Conservation (phyloP, 1,140 invertebrate genomes). For the Leptinotarsa defecta region DNA sequence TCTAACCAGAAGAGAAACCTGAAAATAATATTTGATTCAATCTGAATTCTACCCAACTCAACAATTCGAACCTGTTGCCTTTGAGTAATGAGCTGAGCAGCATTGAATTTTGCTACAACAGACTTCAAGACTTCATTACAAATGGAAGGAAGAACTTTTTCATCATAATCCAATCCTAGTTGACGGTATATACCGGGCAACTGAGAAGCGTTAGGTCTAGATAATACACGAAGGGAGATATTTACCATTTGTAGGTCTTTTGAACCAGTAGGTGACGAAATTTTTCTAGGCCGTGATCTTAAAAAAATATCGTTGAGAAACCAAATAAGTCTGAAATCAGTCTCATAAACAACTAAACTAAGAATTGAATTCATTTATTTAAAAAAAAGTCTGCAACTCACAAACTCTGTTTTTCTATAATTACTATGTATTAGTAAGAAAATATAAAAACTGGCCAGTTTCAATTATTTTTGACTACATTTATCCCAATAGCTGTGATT, state of each 20-base stretch:
- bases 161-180: conserved; percentile 84
- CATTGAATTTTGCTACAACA: conserved; percentile 99
- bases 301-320: conserved; percentile 13
- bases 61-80: conserved; percentile 80
- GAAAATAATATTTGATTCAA: conserved; percentile 15
- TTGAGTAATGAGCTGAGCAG: conserved; percentile 98
- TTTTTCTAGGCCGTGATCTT: conserved; percentile 88
- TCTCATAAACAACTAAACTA: no score
- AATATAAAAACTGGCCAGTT: no score
- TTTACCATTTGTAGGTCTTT: conserved; percentile 99
- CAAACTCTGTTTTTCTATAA: no score
- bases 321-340: no score
- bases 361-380: no score
- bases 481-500: no score
- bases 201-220: conserved; percentile 81
- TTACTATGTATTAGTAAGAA: no score
- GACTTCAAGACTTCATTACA: conserved; percentile 99
- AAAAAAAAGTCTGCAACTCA: no score
- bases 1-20: conserved; percentile 88
- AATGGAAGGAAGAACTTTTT: conserved; percentile 95
- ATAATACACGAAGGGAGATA: conserved; percentile 94
- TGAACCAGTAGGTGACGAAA: conserved; percentile 96
- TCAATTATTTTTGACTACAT: no score
- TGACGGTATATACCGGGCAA: conserved; percentile 90
- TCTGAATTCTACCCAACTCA: not conserved